These are phyloP conservation scores for Echinometra lucunter DNA, from an alignment of 53 echinoderm and acorn worm genomes.

Conservation along the genomic window DNA sequence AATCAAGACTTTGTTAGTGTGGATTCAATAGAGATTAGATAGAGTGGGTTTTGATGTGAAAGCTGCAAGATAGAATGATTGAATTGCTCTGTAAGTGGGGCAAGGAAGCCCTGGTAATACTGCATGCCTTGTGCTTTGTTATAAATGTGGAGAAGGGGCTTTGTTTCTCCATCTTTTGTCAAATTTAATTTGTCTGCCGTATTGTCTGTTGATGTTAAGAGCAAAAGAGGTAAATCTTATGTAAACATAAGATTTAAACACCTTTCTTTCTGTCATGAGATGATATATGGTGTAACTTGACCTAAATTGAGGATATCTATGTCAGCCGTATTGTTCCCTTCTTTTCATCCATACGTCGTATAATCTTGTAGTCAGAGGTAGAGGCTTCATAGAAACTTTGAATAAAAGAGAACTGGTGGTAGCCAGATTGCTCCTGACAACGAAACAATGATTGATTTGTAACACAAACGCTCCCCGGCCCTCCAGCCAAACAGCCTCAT, in stretches of 20 bases:
- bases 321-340: not conserved
- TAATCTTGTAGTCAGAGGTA: not conserved
- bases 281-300: not conserved
- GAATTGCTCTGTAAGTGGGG: not conserved
- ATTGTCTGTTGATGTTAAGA: too few relatives aligned
- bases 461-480: slow-evolving; percentile 26
- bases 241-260: not conserved
- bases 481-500: slow-evolving; percentile 12
- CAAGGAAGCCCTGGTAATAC: not conserved
- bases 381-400: not conserved
- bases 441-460: slow-evolving; percentile 59
- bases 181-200: too few relatives aligned
- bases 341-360: not conserved
- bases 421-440: slow-evolving; percentile 25
- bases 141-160: not conserved
- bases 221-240: too few relatives aligned
- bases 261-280: slow-evolving; percentile 23
- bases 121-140: not conserved
- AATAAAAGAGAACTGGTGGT: slow-evolving; percentile 9
- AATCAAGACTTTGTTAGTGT: not conserved
- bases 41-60: not conserved
- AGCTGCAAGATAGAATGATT: not conserved
- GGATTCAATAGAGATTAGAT: not conserved
- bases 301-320: not conserved
- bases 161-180: not conserved